These are phyloP conservation scores for Ditylenchus weischeri DNA, from an alignment of 2,888 invertebrate species.

Conservation along the genomic window DNA sequence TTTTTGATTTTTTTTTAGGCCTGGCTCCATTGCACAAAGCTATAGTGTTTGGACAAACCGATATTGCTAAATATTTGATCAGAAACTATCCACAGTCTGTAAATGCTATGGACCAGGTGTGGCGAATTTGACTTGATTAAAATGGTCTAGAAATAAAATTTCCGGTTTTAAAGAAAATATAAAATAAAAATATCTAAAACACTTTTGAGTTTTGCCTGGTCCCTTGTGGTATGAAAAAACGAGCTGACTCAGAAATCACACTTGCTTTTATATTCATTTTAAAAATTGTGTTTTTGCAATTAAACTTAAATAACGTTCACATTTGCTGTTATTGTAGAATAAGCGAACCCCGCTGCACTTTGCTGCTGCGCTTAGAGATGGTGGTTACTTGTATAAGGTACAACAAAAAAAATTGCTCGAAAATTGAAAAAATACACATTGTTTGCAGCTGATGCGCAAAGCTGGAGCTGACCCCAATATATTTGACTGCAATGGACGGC, in stretches of 20 bases:
- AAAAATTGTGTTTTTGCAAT: too few relatives aligned
- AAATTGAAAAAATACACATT: too few relatives aligned
- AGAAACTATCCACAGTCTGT: conserved; percentile 60
- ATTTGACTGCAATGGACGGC: conserved; percentile 64
- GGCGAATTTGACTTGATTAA: conserved; percentile 1
- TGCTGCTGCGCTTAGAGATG: conserved; percentile 67
- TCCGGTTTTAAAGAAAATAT: conserved; percentile 14
- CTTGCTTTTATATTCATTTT: too few relatives aligned
- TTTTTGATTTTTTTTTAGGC: not conserved
- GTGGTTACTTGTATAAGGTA: conserved; percentile 66
- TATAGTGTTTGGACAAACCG: conserved; percentile 71
- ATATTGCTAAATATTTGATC: conserved; percentile 73
- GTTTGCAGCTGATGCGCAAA: conserved; percentile 62
- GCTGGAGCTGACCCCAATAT: conserved; percentile 69
- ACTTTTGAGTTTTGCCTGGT: not conserved
- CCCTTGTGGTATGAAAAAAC: not conserved
- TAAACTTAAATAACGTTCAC: too few relatives aligned
- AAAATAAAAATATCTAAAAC: too few relatives aligned
- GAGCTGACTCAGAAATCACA: too few relatives aligned
- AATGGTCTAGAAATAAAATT: conserved; percentile 12
- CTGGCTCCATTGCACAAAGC: conserved; percentile 57
- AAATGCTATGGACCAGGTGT: conserved; percentile 60
- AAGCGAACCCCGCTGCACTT: conserved; percentile 71
- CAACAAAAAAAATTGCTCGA: too few relatives aligned
- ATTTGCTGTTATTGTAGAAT: conserved; percentile 63